Conservation (phyloP, 2,888 invertebrate genomes). For the Steinernema scapterisci region DNA sequence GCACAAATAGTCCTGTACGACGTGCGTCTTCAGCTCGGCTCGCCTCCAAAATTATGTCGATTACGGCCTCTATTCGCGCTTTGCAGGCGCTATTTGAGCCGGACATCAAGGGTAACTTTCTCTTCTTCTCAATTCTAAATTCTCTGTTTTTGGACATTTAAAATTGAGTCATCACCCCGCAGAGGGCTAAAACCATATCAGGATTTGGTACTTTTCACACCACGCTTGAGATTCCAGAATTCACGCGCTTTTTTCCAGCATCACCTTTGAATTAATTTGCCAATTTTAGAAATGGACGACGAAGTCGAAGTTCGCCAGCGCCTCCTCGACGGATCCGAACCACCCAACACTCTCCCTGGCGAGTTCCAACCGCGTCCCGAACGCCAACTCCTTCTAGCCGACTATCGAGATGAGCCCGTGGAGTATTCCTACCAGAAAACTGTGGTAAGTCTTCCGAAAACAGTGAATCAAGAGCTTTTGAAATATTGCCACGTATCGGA, state of each 20-base stretch:
- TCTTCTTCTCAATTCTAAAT: too few relatives aligned
- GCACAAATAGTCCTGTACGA: conserved; percentile 1
- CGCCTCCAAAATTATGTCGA: neutral
- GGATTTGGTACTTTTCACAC: too few relatives aligned
- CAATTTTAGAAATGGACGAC: conserved; percentile 14
- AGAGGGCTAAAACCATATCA: too few relatives aligned
- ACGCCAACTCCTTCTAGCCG: neutral
- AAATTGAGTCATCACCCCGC: too few relatives aligned
- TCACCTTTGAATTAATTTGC: too few relatives aligned
- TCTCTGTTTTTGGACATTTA: too few relatives aligned
- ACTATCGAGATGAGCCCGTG: neutral
- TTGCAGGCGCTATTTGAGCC: neutral
- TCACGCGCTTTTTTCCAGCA: neutral
- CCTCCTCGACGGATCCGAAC: neutral
- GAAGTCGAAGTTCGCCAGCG: neutral
- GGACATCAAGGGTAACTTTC: too few relatives aligned
- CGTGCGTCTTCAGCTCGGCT: neutral
- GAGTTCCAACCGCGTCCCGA: neutral
- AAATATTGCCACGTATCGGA: too few relatives aligned
- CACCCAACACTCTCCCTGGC: neutral
- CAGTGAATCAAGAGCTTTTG: too few relatives aligned
- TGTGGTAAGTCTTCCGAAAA: neutral
- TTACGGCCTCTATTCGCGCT: neutral
- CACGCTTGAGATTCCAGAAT: too few relatives aligned
- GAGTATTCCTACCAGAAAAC: conserved; percentile 25